Evolutionary conservation across 23 tunicate genomes (phyloP), one percentile per base, ranked within the genome.

Genomic region (Ascidia mentula): DNA sequence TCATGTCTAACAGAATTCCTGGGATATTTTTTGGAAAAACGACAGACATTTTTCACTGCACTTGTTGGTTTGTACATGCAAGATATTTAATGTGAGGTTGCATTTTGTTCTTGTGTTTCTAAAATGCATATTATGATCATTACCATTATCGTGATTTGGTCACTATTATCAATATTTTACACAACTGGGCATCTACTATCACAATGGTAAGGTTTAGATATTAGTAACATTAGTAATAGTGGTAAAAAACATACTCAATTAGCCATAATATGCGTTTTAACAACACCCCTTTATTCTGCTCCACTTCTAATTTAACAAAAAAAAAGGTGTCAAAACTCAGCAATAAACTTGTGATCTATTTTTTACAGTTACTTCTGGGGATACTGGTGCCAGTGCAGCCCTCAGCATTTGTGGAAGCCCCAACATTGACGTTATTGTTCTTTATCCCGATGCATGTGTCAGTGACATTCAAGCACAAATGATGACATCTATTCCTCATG

Each of bases 351-450:
- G n/a, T n/a, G n/a, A n/a, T n/a, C n/a, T n/a, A n/a, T 53, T 6
- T 53, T 9, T 3, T 53, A 0, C 72, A 91, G 97, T 72, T 30
- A 91, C 97, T 0, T 81, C 91, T 13, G 97, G 97, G 1, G 97
- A 91, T 53, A 91, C 97, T 34, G 97, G 97, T 18, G 82, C 84
- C 59, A 86, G 91, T 72, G 97, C 97, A 0, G 82, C 87, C 35
- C 73, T 86, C 31, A 80, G 74, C 7, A 59, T 83, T 2, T 69
- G 81, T 4, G 79, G 80, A 8, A 78, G 37, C 39, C 69, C 77
- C 1, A 78, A 78, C 31, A 72, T 91, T 39, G 88, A 83, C 45
- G 38, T 84, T 5, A 72, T 91, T 82, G 97, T 91, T 46, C 24
- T 86, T 46, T 82, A 65, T 69, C 91, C 97, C 3, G 78, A 86